These are phyloP conservation scores for Flexamia atlantica DNA, from an alignment of 2,888 invertebrate species.

Conservation along the genomic window DNA sequence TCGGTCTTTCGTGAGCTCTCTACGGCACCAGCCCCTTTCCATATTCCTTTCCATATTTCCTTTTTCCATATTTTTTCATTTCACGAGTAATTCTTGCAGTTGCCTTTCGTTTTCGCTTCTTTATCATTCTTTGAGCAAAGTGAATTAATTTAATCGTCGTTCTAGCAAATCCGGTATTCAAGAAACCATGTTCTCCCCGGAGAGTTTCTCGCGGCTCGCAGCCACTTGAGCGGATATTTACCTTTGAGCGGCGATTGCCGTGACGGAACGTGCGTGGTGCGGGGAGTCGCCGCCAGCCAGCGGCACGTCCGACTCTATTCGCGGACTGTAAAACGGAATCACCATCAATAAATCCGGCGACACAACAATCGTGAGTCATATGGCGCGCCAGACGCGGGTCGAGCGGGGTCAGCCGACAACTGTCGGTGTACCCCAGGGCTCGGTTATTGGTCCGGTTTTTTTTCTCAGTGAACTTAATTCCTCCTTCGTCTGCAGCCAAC, in stretches of 20 bases:
- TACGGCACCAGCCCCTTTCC: too few species aligned
- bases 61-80: too few species aligned
- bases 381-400: slow-evolving; percentile 5
- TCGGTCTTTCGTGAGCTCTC: too few species aligned
- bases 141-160: too few species aligned
- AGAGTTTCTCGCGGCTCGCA: neutral
- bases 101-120: too few species aligned
- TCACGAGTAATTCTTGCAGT: too few species aligned
- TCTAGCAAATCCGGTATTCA: too few species aligned
- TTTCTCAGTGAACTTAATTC: too few species aligned
- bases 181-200: neutral
- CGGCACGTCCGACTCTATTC: slow-evolving; percentile 31
- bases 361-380: slow-evolving; percentile 40
- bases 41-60: too few species aligned
- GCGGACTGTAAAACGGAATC: slow-evolving; percentile 40
- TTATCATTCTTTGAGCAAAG: too few species aligned
- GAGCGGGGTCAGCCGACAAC: neutral
- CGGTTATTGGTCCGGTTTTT: neutral
- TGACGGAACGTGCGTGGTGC: slow-evolving; percentile 27
- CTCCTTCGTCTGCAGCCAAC: too few species aligned
- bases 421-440: neutral
- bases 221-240: slow-evolving; percentile 41
- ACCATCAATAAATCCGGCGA: slow-evolving; percentile 33
- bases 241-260: slow-evolving; percentile 11
- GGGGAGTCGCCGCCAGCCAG: neutral